Conservation (phyloP, 2,113 vertebrate species). For the Xiphophorus hellerii region DNA sequence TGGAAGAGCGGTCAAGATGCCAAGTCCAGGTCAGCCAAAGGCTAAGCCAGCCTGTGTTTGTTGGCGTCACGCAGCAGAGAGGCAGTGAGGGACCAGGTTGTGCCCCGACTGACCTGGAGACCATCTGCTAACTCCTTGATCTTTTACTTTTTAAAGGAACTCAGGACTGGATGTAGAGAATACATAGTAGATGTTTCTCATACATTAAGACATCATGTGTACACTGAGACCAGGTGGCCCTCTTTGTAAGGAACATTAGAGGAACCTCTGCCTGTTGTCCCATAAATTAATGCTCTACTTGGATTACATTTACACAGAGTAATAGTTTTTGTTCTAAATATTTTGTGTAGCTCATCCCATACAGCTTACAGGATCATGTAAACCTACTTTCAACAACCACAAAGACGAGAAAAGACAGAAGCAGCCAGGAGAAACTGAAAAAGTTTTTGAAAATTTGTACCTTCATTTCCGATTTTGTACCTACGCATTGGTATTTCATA, state of each 20-base stretch:
- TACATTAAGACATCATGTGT: background rate
- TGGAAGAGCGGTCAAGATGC: conserved; percentile 24
- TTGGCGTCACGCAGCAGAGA: conserved; percentile 32
- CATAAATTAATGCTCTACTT: background rate
- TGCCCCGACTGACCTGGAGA: conserved; percentile 36
- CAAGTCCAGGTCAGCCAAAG: conserved; percentile 57
- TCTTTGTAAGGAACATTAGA: background rate
- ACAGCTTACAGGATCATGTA: background rate
- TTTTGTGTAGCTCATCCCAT: background rate
- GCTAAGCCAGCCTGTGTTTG: conserved; percentile 32
- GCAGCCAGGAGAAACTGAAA: too few species aligned
- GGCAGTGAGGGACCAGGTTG: conserved; percentile 1
- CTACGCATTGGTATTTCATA: too few species aligned
- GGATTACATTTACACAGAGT: background rate
- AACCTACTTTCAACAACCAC: too few species aligned
- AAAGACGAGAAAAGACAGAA: too few species aligned
- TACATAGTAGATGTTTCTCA: background rate
- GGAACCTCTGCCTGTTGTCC: background rate
- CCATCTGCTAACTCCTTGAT: conserved; percentile 51
- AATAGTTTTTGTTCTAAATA: background rate
- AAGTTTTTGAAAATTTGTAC: too few species aligned
- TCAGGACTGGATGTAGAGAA: background rate
- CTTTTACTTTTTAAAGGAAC: conserved; percentile 17
- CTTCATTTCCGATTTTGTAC: too few species aligned
- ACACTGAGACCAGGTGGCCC: background rate